Conservation (phyloP, 2,888 invertebrate species). For the Nycteola revayana region DNA sequence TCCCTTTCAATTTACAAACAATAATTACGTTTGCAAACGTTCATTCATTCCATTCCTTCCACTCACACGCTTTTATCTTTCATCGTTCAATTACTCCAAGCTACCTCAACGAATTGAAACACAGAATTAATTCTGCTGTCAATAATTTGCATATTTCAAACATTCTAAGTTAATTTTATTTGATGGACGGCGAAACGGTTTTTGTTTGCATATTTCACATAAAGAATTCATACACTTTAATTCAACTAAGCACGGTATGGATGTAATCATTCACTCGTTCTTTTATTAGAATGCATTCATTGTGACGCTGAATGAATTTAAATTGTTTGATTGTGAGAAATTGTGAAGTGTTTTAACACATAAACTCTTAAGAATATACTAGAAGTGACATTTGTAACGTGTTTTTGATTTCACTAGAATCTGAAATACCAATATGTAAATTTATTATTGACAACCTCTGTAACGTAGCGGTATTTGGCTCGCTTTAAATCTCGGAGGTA, state of each 20-base stretch:
- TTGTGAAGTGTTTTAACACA: too few relatives aligned
- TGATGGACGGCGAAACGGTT: conserved; percentile 20
- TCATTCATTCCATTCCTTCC: too few relatives aligned
- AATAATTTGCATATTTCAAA: background rate
- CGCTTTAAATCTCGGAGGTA: too few relatives aligned
- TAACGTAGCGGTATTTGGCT: too few relatives aligned
- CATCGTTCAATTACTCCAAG: background rate
- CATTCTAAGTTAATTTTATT: conserved; percentile 25
- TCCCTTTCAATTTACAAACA: too few relatives aligned
- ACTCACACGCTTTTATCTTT: too few relatives aligned
- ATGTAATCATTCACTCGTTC: conserved; percentile 34
- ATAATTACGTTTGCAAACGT: too few relatives aligned
- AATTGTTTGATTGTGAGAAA: conserved; percentile 20
- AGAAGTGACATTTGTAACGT: too few relatives aligned
- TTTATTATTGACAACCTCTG: too few relatives aligned
- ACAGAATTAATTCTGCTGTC: conserved; percentile 3
- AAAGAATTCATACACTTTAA: conserved; percentile 31
- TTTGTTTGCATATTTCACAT: conserved; percentile 24
- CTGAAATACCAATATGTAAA: too few relatives aligned
- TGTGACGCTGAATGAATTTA: conserved; percentile 24
- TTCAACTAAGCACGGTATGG: conserved; percentile 34
- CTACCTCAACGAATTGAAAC: conserved; percentile 16
- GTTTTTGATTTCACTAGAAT: too few relatives aligned
- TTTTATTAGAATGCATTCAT: conserved; percentile 27
- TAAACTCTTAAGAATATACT: too few relatives aligned